Evolutionary conservation across 2,797 vertebrate species (phyloP).

Genomic region (Anas bernieri): DNA sequence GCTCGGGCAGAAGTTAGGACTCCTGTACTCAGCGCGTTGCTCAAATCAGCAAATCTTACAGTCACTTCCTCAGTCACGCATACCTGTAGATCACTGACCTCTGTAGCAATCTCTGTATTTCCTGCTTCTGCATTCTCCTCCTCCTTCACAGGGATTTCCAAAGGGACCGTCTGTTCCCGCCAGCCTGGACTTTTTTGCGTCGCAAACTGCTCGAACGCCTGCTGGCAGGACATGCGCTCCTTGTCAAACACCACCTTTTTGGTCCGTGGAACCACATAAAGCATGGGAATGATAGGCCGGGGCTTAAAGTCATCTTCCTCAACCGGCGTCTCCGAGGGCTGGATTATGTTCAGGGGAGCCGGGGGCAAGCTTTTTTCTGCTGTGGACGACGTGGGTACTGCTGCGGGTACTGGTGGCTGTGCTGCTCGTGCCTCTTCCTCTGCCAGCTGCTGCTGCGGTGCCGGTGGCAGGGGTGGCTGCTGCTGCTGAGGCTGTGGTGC

Average conservation of each 20-base stretch:
- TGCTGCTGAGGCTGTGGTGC: neutral
- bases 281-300: constrained; percentile 80
- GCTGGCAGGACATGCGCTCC: constrained; percentile 82
- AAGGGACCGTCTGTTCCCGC: constrained; percentile 15
- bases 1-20: neutral
- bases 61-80: neutral
- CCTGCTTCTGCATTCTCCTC: constrained; percentile 43
- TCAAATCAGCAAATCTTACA: neutral
- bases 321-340: neutral
- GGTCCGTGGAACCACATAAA: constrained; percentile 78
- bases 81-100: constrained; percentile 13
- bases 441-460: neutral
- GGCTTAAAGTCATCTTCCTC: constrained; percentile 72
- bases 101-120: neutral
- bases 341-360: constrained; percentile 62
- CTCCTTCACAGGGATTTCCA: constrained; percentile 44
- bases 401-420: accelerated
- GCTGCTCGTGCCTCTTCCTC: neutral
- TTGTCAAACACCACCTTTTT: constrained; percentile 74
- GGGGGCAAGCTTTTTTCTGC: neutral
- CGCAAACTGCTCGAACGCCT: constrained; percentile 86
- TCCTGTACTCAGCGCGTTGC: neutral
- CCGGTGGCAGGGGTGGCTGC: accelerated
- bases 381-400: accelerated
- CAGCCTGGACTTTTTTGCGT: constrained; percentile 54